phyloP scores from a whole-genome alignment of 2,888 invertebrate species.

The Mythimna ferrago region DNA sequence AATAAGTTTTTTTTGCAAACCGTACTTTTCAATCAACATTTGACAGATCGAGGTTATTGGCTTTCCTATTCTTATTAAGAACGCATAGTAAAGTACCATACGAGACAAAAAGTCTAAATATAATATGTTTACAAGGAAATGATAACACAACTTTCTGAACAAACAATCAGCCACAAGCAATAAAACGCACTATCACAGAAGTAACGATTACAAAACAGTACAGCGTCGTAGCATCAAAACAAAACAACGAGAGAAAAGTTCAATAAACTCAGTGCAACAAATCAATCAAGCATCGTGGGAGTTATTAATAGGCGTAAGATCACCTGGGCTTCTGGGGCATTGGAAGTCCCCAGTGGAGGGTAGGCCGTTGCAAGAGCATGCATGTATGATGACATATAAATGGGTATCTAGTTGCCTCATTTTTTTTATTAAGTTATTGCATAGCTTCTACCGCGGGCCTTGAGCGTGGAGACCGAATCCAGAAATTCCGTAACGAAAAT shows the following conservation, averaged over 20 bases:
- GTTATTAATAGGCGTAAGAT: constrained; percentile 66
- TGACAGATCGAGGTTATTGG: too few species aligned
- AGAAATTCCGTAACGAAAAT: too few species aligned
- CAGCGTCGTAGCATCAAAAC: constrained; percentile 33
- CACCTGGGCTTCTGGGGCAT: constrained; percentile 90
- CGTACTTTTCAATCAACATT: too few species aligned
- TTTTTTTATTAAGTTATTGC: too few species aligned
- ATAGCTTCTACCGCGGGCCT: too few species aligned
- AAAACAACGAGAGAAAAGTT: constrained; percentile 53
- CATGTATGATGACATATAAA: not conserved
- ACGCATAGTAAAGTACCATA: too few species aligned
- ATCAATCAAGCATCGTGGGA: constrained; percentile 54
- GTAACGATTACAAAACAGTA: constrained; percentile 30
- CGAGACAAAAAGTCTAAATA: not conserved
- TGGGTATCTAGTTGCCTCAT: not conserved
- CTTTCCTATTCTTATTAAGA: too few species aligned
- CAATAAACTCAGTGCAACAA: constrained; percentile 60
- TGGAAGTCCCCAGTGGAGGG: constrained; percentile 89
- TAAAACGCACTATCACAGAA: constrained; percentile 29
- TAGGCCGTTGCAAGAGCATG: constrained; percentile 73
- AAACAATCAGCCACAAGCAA: constrained; percentile 18
- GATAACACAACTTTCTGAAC: constrained; percentile 5
- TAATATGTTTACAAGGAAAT: not conserved
- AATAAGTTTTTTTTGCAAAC: too few species aligned
- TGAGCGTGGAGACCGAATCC: too few species aligned